These are phyloP conservation scores for Corynorhinus townsendii DNA, from an alignment of 2,113 vertebrate genomes.

Conservation along the genomic window DNA sequence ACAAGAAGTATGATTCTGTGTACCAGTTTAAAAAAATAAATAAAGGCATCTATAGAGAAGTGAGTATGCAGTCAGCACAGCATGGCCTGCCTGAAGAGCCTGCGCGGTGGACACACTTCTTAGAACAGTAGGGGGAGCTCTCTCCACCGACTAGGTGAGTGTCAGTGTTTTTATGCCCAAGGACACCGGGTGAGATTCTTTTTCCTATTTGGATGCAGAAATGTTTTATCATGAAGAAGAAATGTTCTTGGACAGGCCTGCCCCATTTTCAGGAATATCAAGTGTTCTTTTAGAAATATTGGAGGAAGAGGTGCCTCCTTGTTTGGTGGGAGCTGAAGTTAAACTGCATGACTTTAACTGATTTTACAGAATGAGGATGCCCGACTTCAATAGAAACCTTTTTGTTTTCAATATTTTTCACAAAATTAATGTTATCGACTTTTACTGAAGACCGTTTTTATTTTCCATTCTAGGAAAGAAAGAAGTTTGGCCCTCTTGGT, in stretches of 20 bases:
- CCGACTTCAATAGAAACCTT: not conserved
- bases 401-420: constrained; percentile 8
- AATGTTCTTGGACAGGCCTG: not conserved
- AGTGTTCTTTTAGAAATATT: not conserved
- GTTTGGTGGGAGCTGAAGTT: not conserved
- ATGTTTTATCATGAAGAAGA: not conserved
- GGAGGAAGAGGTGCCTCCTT: not conserved
- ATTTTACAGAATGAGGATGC: not conserved
- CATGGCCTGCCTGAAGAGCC: not conserved
- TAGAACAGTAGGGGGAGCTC: not conserved
- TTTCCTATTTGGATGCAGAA: not conserved
- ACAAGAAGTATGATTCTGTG: not conserved
- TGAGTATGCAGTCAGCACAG: not conserved
- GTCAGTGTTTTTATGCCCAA: not conserved
- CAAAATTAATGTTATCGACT: not conserved
- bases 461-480: constrained; percentile 80
- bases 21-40: not conserved
- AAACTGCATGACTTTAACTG: not conserved
- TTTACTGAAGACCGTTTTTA: not conserved
- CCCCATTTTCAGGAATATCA: not conserved
- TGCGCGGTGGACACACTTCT: not conserved
- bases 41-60: not conserved
- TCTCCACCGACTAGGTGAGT: not conserved
- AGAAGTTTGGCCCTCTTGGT: constrained; percentile 86
- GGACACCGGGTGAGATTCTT: not conserved